phyloP scores from a whole-genome alignment of 1,140 invertebrate species.

The Globodera rostochiensis region DNA sequence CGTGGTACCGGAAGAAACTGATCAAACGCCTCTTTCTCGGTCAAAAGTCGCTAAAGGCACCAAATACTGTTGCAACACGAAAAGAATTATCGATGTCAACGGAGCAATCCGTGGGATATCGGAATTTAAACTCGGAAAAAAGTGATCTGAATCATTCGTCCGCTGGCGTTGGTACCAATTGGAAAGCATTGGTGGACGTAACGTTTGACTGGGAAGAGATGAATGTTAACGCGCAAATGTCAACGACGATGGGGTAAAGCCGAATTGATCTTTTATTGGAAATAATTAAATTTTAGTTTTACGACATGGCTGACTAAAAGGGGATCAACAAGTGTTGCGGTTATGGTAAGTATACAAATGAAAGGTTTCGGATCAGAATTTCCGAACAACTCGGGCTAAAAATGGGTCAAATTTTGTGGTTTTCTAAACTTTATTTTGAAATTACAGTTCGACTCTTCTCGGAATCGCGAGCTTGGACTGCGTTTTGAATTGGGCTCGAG shows the following conservation, averaged over 20 bases:
- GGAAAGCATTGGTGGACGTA: conserved; percentile 54
- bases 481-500: conserved; percentile 47
- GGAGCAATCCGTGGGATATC: neutral
- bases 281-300: neutral
- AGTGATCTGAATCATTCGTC: neutral
- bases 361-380: neutral
- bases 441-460: conserved; percentile 45
- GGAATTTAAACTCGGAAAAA: neutral
- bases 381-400: neutral
- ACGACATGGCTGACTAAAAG: conserved; percentile 50
- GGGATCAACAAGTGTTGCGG: conserved; percentile 42
- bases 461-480: conserved; percentile 49
- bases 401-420: neutral
- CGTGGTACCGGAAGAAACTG: conserved; percentile 80
- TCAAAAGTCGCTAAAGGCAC: conserved; percentile 51
- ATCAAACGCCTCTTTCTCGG: conserved; percentile 58
- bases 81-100: conserved; percentile 1
- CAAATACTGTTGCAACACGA: conserved; percentile 3
- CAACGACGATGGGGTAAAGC: conserved; percentile 55
- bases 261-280: neutral
- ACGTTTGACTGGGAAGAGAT: conserved; percentile 61
- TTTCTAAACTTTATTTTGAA: neutral
- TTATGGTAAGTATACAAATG: conserved; percentile 19
- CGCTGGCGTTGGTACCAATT: conserved; percentile 31
- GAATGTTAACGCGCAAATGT: conserved; percentile 63